Evolutionary conservation across 1,140 invertebrate species (phyloP).

Genomic region (Diorhabda sublineata): DNA sequence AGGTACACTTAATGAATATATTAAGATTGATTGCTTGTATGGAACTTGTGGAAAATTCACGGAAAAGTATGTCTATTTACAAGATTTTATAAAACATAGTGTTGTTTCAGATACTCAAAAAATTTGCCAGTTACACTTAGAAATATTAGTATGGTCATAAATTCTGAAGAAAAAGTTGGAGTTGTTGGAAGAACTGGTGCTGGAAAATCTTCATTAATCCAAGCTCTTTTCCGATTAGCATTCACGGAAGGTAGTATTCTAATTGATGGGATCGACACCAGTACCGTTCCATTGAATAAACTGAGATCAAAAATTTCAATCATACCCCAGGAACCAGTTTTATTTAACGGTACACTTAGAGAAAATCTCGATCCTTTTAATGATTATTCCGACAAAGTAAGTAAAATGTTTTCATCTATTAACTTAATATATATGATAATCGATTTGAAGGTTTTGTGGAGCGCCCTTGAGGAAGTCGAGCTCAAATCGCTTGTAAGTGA

Average conservation of each 20-base stretch:
- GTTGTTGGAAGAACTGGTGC: constrained; percentile 53
- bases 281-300: constrained; percentile 59
- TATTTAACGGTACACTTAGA: constrained; percentile 76
- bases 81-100: too few species aligned
- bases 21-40: too few species aligned
- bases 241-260: constrained; percentile 64
- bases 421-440: background rate
- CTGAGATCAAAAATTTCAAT: constrained; percentile 71
- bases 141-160: constrained; percentile 57
- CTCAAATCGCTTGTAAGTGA: constrained; percentile 54
- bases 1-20: background rate
- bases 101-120: constrained; percentile 60
- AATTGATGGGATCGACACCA: constrained; percentile 68
- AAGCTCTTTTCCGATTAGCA: constrained; percentile 66
- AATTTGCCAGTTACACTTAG: constrained; percentile 63
- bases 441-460: constrained; percentile 62
- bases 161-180: constrained; percentile 58
- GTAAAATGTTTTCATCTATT: constrained; percentile 46
- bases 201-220: constrained; percentile 71
- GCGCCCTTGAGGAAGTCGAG: constrained; percentile 73
- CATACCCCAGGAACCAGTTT: constrained; percentile 79
- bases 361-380: constrained; percentile 85
- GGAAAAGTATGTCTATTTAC: too few species aligned
- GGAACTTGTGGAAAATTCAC: too few species aligned
- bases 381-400: constrained; percentile 66